Evolutionary conservation across 1,140 invertebrate species (phyloP).

Genomic region (Venturia canescens): DNA sequence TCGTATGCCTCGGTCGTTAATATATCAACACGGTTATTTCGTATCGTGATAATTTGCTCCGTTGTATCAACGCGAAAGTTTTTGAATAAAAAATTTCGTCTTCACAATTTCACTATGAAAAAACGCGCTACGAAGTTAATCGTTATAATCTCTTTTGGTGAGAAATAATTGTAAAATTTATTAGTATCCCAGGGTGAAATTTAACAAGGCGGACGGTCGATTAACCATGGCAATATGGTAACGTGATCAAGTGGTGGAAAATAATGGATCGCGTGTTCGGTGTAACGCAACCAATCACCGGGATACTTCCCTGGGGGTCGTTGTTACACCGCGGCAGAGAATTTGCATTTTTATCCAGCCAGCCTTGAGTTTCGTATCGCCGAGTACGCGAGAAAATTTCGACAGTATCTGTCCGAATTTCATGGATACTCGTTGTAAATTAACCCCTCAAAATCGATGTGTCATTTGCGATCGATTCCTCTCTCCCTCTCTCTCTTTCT

Average conservation of each 20-base stretch:
- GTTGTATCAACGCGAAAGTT: no score
- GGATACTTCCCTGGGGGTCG: background rate
- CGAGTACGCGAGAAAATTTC: background rate
- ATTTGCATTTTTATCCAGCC: slow-evolving; percentile 13
- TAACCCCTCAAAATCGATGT: background rate
- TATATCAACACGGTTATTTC: no score
- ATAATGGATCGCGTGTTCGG: background rate
- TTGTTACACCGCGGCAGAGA: slow-evolving; percentile 7
- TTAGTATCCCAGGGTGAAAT: background rate
- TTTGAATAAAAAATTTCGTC: no score
- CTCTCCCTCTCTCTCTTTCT: background rate
- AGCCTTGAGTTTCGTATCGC: background rate
- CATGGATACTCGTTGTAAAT: background rate
- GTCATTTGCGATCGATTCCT: slow-evolving; percentile 10
- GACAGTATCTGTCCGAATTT: background rate
- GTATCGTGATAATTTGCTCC: no score
- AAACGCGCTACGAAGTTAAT: no score
- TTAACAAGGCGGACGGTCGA: slow-evolving; percentile 1
- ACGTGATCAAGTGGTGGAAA: slow-evolving; percentile 20
- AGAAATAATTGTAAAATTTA: background rate
- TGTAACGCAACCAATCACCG: slow-evolving; percentile 15
- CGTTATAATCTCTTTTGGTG: no score
- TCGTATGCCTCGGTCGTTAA: no score
- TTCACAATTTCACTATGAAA: background rate
- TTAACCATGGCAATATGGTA: slow-evolving; percentile 4